Conservation (phyloP, 1,140 invertebrate species). For the Acromyrmex echinatior region DNA sequence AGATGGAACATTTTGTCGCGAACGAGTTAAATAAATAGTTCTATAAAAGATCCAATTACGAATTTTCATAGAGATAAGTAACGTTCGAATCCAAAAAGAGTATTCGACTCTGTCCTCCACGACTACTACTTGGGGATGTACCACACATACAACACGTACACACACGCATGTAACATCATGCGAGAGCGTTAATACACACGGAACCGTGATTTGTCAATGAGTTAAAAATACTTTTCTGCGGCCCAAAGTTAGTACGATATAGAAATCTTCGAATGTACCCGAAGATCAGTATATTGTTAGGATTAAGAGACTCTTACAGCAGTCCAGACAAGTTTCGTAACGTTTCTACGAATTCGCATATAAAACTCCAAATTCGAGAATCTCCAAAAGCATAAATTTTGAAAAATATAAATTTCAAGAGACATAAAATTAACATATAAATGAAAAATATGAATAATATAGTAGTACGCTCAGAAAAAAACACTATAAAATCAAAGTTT, state of each 20-base stretch:
- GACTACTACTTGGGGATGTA: constrained; percentile 58
- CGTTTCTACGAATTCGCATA: constrained; percentile 22
- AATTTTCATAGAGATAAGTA: constrained; percentile 38
- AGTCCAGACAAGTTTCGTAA: constrained; percentile 26
- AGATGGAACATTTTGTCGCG: neutral
- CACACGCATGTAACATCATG: constrained; percentile 33
- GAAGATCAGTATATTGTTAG: constrained; percentile 24
- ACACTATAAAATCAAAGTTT: constrained; percentile 37
- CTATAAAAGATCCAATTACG: constrained; percentile 25
- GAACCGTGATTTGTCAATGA: constrained; percentile 48
- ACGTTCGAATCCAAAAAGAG: constrained; percentile 5
- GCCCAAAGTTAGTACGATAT: constrained; percentile 42
- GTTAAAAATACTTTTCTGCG: constrained; percentile 44
- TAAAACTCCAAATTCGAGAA: constrained; percentile 9
- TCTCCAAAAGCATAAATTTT: neutral
- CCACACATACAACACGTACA: constrained; percentile 21
- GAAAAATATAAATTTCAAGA: neutral
- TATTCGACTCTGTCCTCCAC: constrained; percentile 47
- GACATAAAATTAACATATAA: neutral
- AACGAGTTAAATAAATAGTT: constrained; percentile 26
- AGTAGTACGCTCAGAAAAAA: neutral
- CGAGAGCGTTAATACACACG: constrained; percentile 43
- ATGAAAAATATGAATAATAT: neutral
- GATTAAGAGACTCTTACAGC: constrained; percentile 25
- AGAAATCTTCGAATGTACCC: constrained; percentile 45